Evolutionary conservation across 2,797 vertebrate species (phyloP), one percentile per base, ranked within the genome.

Genomic region (Botia almorhae): DNA sequence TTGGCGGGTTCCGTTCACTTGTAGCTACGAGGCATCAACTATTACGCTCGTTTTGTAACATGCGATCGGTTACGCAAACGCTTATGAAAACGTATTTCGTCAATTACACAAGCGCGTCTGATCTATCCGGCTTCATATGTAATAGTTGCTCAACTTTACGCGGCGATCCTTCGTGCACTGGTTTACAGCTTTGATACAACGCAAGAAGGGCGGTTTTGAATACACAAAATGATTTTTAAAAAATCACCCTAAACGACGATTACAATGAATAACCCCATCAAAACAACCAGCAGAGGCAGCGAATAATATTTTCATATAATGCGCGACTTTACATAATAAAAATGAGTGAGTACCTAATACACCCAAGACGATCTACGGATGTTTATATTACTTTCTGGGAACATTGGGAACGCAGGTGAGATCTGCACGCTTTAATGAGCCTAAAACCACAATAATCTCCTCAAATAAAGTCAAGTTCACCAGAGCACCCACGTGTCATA

Each of bases 401-500:
- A 26, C 33, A 19, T 33, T 36, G 26, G n/a, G 29, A 65, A 67
- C 36, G 55, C 36, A 2, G 2, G 26, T n/a, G 16, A 13, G 56
- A 46, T 69, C 17, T 14, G 12, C 5, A 11, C 5, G 29, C 21
- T 33, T 58, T 65, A 3, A 64, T 39, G 2, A 29, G 5, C 69
- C 16, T 64, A 43, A 69, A 75, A 53, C 56, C 21, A 50, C 4
- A 63, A 29, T 8, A 19, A 26, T 17, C 60, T 13, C 65, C 43
- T 55, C 46, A 53, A 61, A 56, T 29, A 46, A 43, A 46, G 63
- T 72, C 84, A 85, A 85, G 81, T 84, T 85, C 68, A 82, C 39
- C 36, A 56, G 53, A 78, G 71, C 79, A 83, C 83, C 87, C 89
- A 89, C 87, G 87, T 90, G 89, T 78, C 85, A 51, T 48, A 56